phyloP scores from a whole-genome alignment of 2,113 vertebrate species.

The Actenoides lindsayi region DNA sequence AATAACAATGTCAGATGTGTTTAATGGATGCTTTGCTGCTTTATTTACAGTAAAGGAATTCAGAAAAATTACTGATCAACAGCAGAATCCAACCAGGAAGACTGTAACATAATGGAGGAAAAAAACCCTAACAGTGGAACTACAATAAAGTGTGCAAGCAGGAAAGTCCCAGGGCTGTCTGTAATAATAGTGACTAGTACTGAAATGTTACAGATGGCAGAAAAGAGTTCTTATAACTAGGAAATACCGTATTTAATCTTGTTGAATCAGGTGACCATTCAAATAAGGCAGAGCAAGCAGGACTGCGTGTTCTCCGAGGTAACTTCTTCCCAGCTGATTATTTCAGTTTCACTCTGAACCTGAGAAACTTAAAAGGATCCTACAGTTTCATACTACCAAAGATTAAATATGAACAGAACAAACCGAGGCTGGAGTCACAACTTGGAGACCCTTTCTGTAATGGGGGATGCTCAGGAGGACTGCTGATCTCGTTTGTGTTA shows the following conservation, averaged over 20 bases:
- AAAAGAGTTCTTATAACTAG: background rate
- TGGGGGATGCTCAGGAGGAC: background rate
- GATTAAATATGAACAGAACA: background rate
- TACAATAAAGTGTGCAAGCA: background rate
- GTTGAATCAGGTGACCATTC: background rate
- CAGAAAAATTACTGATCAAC: background rate
- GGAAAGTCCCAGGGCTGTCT: background rate
- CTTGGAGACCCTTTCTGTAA: background rate
- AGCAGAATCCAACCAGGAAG: background rate
- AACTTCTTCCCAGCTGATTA: background rate
- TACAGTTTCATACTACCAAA: background rate
- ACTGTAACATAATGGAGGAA: fast-evolving
- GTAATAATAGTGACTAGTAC: background rate
- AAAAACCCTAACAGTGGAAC: background rate
- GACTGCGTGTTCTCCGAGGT: background rate
- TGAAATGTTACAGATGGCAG: background rate
- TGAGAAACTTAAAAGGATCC: background rate
- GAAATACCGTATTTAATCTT: background rate
- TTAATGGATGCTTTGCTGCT: background rate
- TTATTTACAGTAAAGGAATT: background rate
- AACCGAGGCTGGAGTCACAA: background rate
- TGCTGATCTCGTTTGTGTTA: background rate
- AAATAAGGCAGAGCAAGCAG: background rate
- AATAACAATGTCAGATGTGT: background rate
- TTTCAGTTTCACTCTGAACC: background rate